A percentile compares a stretch with the other conserved stretches of the same genome.
Evolutionary conservation across 30 jellyfish, hydroid and myxozoan genomes (phyloP).

Genomic region (Aurelia sp.): DNA sequence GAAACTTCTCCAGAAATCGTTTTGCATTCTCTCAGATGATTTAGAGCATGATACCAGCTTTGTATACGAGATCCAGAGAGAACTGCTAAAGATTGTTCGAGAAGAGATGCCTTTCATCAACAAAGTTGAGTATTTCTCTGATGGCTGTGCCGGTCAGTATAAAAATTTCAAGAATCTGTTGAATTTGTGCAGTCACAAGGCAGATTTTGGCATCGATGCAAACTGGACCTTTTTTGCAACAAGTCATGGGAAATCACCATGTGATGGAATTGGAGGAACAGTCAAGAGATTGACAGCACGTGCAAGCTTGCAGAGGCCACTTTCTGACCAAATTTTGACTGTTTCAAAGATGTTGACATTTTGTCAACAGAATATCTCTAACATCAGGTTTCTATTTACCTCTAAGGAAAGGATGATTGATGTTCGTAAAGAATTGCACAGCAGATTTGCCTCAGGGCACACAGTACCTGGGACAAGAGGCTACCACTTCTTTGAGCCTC

Average conservation of each 20-base stretch:
- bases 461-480: conserved; percentile 37
- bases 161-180: conserved; percentile 59
- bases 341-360: background rate
- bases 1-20: background rate
- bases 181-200: conserved; percentile 28
- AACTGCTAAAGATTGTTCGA: background rate
- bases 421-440: background rate
- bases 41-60: conserved; percentile 57
- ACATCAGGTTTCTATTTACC: background rate
- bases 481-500: conserved; percentile 25
- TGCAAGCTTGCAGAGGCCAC: conserved; percentile 26
- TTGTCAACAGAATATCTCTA: conserved; percentile 6
- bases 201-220: conserved; percentile 48
- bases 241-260: conserved; percentile 70
- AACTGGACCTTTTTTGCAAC: conserved; percentile 75
- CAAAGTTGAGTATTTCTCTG: conserved; percentile 42
- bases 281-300: conserved; percentile 49
- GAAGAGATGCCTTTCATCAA: conserved; percentile 11
- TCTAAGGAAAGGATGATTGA: background rate
- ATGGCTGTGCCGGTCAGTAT: conserved; percentile 66
- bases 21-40: background rate
- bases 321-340: background rate
- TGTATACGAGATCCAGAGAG: conserved; percentile 25
- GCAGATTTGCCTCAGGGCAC: background rate
- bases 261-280: conserved; percentile 81